These are phyloP conservation scores for Volucella inanis DNA, from an alignment of 2,888 invertebrate genomes.

Conservation along the genomic window DNA sequence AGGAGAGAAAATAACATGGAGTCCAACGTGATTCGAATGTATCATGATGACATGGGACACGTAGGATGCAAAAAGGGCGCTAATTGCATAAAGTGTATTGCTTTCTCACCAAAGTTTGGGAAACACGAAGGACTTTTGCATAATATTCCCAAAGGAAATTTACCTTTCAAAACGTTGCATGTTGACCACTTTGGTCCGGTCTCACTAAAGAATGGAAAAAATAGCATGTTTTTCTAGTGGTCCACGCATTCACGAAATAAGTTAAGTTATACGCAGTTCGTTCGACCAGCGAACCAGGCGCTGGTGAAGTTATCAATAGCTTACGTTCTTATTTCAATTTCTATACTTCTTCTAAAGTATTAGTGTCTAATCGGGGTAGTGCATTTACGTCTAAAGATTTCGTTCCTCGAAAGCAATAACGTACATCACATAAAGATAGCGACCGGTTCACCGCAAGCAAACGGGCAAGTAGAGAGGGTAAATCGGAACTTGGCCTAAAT, in stretches of 20 bases:
- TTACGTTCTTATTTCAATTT: conserved; percentile 2
- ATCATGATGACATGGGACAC: neutral
- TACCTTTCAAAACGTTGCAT: conserved; percentile 74
- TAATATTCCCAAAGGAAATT: conserved; percentile 75
- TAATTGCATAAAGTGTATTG: conserved; percentile 49
- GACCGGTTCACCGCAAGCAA: conserved; percentile 26
- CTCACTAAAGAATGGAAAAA: conserved; percentile 41
- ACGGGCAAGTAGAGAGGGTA: conserved; percentile 23
- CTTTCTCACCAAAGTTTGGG: conserved; percentile 24
- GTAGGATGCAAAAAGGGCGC: conserved; percentile 20
- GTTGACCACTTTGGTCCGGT: conserved; percentile 55
- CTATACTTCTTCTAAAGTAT: conserved; percentile 2
- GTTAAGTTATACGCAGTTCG: conserved; percentile 35
- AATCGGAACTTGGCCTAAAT: conserved; percentile 30
- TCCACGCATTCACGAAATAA: conserved; percentile 35
- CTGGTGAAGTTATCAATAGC: conserved; percentile 76
- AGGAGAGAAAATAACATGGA: too few species aligned
- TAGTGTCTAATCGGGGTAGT: conserved; percentile 29
- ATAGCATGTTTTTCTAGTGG: conserved; percentile 34
- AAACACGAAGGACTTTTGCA: conserved; percentile 76
- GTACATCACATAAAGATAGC: conserved; percentile 1
- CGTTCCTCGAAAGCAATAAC: neutral
- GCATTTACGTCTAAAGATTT: conserved; percentile 14
- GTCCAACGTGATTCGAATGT: conserved; percentile 5
- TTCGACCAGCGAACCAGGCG: conserved; percentile 63